These are phyloP conservation scores for Pogonus chalceus DNA, from an alignment of 1,140 invertebrate genomes.

Conservation along the genomic window DNA sequence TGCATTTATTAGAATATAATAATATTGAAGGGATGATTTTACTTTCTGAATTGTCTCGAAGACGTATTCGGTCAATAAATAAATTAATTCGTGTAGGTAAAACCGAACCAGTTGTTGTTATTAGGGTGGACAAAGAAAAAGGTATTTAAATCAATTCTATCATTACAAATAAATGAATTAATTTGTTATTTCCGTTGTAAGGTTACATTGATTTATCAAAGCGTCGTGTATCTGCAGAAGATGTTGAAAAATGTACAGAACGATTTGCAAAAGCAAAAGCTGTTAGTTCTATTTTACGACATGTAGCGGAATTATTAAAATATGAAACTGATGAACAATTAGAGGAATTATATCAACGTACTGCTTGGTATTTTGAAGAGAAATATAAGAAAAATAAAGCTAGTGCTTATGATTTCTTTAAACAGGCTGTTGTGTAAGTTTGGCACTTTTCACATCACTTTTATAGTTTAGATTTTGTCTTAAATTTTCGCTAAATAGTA, in stretches of 20 bases:
- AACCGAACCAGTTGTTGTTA: conserved; percentile 98
- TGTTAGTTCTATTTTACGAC: conserved; percentile 94
- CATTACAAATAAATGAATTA: neutral
- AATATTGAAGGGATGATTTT: conserved; percentile 97
- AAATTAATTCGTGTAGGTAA: conserved; percentile 98
- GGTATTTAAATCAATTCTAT: conserved; percentile 43
- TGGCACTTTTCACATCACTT: neutral
- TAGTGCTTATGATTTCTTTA: conserved; percentile 96
- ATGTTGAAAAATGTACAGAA: conserved; percentile 96
- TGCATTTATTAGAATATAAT: conserved; percentile 95
- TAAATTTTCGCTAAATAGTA: too few relatives aligned
- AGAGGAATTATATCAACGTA: conserved; percentile 92
- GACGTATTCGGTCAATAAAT: conserved; percentile 98
- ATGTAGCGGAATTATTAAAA: conserved; percentile 89
- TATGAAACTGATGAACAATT: conserved; percentile 87
- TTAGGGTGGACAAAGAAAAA: conserved; percentile 99
- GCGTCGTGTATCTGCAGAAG: conserved; percentile 93
- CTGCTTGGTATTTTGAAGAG: conserved; percentile 98
- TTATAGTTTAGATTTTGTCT: too few relatives aligned
- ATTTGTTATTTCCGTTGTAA: conserved; percentile 31
- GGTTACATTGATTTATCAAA: conserved; percentile 99
- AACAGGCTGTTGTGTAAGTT: conserved; percentile 91
- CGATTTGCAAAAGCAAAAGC: conserved; percentile 98
- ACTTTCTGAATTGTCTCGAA: conserved; percentile 89
- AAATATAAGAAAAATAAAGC: conserved; percentile 91